phyloP scores from a whole-genome alignment of 1,140 invertebrate species.

The Drosophila eugracilis region DNA sequence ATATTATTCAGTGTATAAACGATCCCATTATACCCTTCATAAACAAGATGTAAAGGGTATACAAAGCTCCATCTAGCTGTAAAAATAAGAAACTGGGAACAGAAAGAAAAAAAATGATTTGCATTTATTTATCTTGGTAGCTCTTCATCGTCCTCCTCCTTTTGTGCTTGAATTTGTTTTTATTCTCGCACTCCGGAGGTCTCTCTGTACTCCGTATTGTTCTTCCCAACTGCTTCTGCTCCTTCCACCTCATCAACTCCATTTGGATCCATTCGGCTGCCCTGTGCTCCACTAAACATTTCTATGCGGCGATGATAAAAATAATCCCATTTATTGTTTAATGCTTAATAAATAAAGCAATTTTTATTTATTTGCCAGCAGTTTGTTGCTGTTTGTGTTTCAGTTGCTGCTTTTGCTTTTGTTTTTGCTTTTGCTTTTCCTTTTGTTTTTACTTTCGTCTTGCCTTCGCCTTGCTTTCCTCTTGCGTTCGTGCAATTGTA shows the following conservation, averaged over 20 bases:
- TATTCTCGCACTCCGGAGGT: conserved; percentile 27
- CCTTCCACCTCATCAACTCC: conserved; percentile 13
- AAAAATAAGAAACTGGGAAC: conserved; percentile 30
- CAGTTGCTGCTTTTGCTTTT: conserved; percentile 22
- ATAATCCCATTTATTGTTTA: conserved; percentile 83
- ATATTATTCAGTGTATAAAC: background rate
- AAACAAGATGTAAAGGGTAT: background rate
- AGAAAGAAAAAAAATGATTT: conserved; percentile 68
- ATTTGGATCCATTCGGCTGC: background rate
- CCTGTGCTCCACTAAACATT: conserved; percentile 39
- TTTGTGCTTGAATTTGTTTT: conserved; percentile 44
- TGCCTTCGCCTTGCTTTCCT: background rate
- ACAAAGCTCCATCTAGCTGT: background rate
- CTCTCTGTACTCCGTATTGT: conserved; percentile 28
- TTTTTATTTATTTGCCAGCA: conserved; percentile 77
- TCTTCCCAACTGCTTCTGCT: conserved; percentile 2
- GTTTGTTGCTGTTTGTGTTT: conserved; percentile 50
- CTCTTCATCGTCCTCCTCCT: conserved; percentile 14
- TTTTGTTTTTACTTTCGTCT: no score
- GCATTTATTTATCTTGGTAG: conserved; percentile 74
- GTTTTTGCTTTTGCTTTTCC: no score
- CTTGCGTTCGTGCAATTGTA: conserved; percentile 39
- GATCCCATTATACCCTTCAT: background rate
- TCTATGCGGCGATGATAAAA: conserved; percentile 68
- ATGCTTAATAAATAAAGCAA: conserved; percentile 84